Conservation (phyloP, 2,113 vertebrate species). For the Salvator merianae region DNA sequence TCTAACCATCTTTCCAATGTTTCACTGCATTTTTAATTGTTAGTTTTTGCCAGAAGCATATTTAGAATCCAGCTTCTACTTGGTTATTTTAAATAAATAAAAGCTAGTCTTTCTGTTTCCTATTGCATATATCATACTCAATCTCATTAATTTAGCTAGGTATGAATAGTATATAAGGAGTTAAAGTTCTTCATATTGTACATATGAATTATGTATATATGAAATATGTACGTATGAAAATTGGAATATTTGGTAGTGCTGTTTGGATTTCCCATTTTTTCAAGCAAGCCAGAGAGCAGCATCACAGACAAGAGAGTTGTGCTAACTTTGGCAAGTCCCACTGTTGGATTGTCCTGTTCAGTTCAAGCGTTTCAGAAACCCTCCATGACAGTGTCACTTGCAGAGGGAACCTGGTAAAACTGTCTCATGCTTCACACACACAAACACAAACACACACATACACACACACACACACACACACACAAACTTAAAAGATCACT, state of each 20-base stretch:
- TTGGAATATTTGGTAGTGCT: too few species aligned
- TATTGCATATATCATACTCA: too few species aligned
- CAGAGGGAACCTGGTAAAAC: neutral
- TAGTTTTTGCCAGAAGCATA: neutral
- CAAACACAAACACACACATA: neutral
- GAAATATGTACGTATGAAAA: too few species aligned
- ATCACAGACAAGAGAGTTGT: neutral
- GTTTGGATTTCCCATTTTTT: too few species aligned
- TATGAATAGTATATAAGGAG: too few species aligned
- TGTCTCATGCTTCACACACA: neutral
- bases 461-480: too few species aligned
- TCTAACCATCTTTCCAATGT: slow-evolving; percentile 4
- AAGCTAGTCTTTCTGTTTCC: neutral
- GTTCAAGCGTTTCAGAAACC: neutral
- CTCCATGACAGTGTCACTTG: neutral
- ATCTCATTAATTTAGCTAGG: too few species aligned
- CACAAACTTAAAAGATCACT: neutral
- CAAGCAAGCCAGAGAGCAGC: too few species aligned
- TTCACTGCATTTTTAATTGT: neutral
- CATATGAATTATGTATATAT: too few species aligned
- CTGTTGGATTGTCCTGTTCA: neutral
- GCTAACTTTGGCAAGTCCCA: too few species aligned
- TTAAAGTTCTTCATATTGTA: too few species aligned
- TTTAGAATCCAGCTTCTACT: neutral
- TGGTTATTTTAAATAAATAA: neutral